phyloP scores from a whole-genome alignment of 2,113 vertebrate genomes.

The Orycteropus afer region DNA sequence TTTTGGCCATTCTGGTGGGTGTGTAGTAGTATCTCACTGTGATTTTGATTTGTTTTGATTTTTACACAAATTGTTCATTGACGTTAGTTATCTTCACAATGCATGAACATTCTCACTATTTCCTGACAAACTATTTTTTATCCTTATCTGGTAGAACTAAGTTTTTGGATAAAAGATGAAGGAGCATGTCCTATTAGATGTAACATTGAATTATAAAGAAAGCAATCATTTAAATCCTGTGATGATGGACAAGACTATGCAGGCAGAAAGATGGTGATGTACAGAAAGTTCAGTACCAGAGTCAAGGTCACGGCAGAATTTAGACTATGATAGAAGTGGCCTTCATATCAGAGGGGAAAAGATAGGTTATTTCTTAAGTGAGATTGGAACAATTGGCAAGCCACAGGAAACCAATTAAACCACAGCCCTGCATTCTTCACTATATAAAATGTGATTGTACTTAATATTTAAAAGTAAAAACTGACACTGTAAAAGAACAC shows the following conservation, averaged over 20 bases:
- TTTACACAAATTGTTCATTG: neutral
- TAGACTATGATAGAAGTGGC: neutral
- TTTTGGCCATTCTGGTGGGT: too few species aligned
- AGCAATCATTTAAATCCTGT: neutral
- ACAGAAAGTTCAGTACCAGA: neutral
- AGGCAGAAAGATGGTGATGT: neutral
- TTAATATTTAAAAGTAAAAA: neutral
- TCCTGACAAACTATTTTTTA: constrained; percentile 5
- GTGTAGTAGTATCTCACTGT: too few species aligned
- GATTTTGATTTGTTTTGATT: too few species aligned
- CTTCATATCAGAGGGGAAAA: neutral
- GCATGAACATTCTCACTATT: neutral
- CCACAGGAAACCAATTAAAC: neutral
- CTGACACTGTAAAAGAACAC: neutral
- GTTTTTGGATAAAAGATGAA: neutral
- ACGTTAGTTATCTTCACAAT: neutral
- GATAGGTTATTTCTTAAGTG: fast-evolving
- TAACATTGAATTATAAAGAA: neutral
- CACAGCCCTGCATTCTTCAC: neutral
- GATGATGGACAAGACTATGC: neutral
- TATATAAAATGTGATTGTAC: neutral
- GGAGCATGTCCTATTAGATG: neutral
- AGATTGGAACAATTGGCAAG: neutral
- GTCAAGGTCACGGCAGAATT: neutral
- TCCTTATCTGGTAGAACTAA: neutral